Conservation (phyloP, 53 echinoderm and acorn worm genomes). For the Holothuria leucospilota region DNA sequence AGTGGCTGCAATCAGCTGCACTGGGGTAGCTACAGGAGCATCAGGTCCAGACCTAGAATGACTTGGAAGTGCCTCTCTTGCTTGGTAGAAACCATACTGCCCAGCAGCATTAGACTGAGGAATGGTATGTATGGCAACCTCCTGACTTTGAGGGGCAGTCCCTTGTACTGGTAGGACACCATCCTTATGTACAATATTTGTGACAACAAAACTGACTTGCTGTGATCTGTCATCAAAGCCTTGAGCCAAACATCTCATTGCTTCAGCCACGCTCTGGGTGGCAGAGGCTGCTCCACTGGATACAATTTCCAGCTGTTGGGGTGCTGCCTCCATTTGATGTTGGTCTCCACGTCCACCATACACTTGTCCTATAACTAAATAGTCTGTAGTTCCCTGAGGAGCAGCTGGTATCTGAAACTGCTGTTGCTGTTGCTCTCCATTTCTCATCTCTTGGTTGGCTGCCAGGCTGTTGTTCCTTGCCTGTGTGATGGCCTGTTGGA, state of each 20-base stretch:
- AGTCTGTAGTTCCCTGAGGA: slow-evolving; percentile 2
- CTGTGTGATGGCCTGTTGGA: slow-evolving; percentile 34
- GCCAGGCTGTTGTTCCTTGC: background rate
- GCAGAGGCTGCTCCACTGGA: slow-evolving; percentile 12
- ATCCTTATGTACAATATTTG: slow-evolving; percentile 39
- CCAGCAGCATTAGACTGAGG: slow-evolving; percentile 11
- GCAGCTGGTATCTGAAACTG: slow-evolving; percentile 26
- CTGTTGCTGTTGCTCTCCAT: slow-evolving; percentile 15
- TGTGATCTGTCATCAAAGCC: slow-evolving; percentile 16
- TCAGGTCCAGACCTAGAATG: background rate
- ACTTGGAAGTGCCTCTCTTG: background rate
- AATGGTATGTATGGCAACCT: slow-evolving; percentile 34
- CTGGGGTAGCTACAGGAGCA: slow-evolving; percentile 15
- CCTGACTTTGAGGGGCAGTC: slow-evolving; percentile 3
- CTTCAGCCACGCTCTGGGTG: slow-evolving; percentile 41
- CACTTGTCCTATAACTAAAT: slow-evolving; percentile 33
- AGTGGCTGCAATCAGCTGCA: slow-evolving; percentile 19
- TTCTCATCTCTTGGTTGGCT: background rate
- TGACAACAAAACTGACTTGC: slow-evolving; percentile 42
- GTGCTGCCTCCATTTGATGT: background rate
- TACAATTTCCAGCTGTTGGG: background rate
- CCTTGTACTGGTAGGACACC: background rate
- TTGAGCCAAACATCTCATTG: slow-evolving; percentile 52
- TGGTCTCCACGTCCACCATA: background rate
- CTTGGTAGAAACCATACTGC: slow-evolving; percentile 19